A percentile compares a stretch with the other conserved stretches of the same genome.
phyloP scores from a whole-genome alignment of 2,797 vertebrate genomes.

The Melanotaenia parkinsoni region DNA sequence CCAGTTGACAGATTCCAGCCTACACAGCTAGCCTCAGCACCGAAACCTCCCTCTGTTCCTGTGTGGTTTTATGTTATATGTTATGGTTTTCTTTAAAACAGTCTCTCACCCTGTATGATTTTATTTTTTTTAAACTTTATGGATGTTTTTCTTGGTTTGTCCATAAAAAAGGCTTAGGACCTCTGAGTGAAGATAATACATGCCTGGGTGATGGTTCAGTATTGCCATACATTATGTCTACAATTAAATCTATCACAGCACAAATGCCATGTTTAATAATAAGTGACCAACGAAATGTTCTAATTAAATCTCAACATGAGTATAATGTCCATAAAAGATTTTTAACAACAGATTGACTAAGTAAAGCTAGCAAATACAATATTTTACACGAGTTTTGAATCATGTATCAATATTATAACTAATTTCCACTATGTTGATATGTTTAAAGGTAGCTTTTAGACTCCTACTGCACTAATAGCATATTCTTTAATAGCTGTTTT shows the following conservation, averaged over 20 bases:
- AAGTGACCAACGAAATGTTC: slow-evolving; percentile 7
- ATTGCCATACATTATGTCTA: slow-evolving; percentile 1
- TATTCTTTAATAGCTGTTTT: not conserved
- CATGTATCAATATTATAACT: not conserved
- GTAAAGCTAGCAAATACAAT: not conserved
- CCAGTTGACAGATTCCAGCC: slow-evolving; percentile 68
- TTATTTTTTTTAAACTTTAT: slow-evolving; percentile 17
- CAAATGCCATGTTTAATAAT: slow-evolving; percentile 2
- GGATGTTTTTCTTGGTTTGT: slow-evolving; percentile 40
- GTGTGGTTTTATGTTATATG: slow-evolving; percentile 59
- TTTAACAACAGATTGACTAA: not conserved
- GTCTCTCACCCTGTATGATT: slow-evolving; percentile 36
- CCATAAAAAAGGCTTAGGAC: slow-evolving; percentile 27
- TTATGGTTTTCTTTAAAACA: slow-evolving; percentile 48
- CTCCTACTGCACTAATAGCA: slow-evolving; percentile 1
- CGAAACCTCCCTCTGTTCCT: slow-evolving; percentile 59
- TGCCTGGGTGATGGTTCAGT: slow-evolving; percentile 22
- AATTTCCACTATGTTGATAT: not conserved
- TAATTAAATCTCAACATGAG: not conserved
- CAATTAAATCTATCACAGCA: slow-evolving; percentile 9
- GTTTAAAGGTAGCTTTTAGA: slow-evolving; percentile 3
- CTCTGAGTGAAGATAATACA: slow-evolving; percentile 20
- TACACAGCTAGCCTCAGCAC: slow-evolving; percentile 47
- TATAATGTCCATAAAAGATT: not conserved
- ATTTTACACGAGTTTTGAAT: not conserved